Evolutionary conservation across 2,888 invertebrate species (phyloP).

Genomic region (Philhelius pedissequus): DNA sequence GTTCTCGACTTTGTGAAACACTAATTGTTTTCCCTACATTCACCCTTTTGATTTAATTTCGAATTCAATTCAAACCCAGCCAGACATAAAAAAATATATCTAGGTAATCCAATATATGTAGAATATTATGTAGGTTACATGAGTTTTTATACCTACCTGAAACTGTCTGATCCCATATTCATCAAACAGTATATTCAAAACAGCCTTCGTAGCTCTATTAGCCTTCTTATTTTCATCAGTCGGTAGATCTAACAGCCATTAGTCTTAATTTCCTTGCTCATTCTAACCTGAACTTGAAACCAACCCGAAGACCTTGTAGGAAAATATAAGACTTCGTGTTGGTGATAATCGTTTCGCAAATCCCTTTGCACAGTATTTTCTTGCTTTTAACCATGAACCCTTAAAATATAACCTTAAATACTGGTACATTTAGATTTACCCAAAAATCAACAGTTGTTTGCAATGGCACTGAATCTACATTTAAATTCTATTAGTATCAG

Average conservation of each 20-base stretch:
- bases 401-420: neutral
- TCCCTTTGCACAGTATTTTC: neutral
- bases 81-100: neutral
- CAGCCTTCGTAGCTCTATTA: neutral
- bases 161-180: neutral
- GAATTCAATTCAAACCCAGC: neutral
- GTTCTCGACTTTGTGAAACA: neutral
- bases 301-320: neutral
- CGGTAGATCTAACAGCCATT: neutral
- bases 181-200: neutral
- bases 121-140: neutral
- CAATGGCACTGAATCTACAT: neutral
- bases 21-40: neutral
- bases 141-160: neutral
- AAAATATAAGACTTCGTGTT: neutral
- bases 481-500: constrained; percentile 7
- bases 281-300: neutral
- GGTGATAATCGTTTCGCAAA: neutral
- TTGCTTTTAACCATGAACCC: neutral
- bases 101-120: too few species aligned
- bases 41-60: neutral
- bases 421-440: neutral
- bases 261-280: neutral
- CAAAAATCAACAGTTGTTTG: neutral
- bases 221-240: neutral